These are phyloP conservation scores for Ellobius talpinus DNA, from an alignment of 2,113 vertebrate species.

Conservation along the genomic window DNA sequence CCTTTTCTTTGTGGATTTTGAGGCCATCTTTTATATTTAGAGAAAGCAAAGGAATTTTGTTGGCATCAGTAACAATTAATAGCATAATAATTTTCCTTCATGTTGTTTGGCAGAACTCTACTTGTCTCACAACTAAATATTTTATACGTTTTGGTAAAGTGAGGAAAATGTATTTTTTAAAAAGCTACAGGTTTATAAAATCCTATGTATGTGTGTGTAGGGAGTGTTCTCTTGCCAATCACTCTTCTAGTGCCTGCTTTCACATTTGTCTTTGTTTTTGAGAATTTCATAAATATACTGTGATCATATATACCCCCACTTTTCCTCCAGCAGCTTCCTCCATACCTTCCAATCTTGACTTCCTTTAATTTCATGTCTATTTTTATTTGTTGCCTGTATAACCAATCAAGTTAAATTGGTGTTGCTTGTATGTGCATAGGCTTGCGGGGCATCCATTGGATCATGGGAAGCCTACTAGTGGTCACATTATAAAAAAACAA, in stretches of 20 bases:
- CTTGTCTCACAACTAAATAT: constrained; percentile 9
- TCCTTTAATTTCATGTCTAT: background rate
- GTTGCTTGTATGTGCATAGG: background rate
- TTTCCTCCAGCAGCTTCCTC: background rate
- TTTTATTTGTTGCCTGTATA: background rate
- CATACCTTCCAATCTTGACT: background rate
- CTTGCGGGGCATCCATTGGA: background rate
- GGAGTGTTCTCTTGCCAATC: background rate
- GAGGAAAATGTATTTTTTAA: background rate
- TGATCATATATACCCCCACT: background rate
- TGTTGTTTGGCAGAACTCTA: background rate
- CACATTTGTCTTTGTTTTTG: background rate
- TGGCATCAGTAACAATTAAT: background rate
- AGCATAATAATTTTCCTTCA: background rate
- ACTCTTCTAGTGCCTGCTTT: background rate
- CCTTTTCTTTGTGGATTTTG: background rate
- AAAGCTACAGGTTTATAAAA: background rate
- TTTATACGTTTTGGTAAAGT: background rate
- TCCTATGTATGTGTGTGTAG: background rate
- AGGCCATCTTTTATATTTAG: background rate
- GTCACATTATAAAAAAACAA: background rate
- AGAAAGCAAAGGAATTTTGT: background rate
- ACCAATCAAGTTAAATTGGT: background rate
- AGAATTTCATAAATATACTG: background rate
- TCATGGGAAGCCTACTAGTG: background rate